Percentiles rank a stretch among this genome's conserved stretches.
Evolutionary conservation across 1,140 invertebrate genomes (phyloP).

Genomic region (Pogonognathellus flavescens): DNA sequence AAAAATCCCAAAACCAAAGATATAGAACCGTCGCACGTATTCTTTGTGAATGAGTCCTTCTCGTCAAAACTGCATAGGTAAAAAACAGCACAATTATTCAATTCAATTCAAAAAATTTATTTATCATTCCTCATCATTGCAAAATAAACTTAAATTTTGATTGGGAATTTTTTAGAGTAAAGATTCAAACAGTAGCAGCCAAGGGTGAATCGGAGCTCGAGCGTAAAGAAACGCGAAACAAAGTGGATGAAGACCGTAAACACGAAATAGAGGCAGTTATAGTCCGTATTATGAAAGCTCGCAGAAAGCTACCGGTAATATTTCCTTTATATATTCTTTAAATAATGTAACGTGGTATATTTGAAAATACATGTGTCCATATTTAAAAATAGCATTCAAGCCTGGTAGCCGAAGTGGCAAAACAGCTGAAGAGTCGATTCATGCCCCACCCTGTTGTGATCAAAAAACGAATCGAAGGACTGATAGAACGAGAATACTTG

Average conservation of each 20-base stretch:
- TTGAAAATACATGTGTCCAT: no score
- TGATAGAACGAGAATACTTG: slow-evolving; percentile 99
- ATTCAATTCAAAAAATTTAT: no score
- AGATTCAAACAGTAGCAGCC: slow-evolving; percentile 94
- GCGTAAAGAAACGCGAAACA: slow-evolving; percentile 95
- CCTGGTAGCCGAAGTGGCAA: slow-evolving; percentile 96
- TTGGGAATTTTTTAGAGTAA: slow-evolving; percentile 78
- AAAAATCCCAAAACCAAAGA: slow-evolving; percentile 96
- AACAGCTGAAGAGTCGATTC: slow-evolving; percentile 96
- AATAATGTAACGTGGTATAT: no score
- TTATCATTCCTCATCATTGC: no score
- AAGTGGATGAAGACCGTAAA: slow-evolving; percentile 99
- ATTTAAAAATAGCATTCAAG: slow-evolving; percentile 82
- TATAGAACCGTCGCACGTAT: slow-evolving; percentile 92
- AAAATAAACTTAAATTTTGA: no score
- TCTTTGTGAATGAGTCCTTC: slow-evolving; percentile 98
- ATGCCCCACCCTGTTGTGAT: slow-evolving; percentile 97
- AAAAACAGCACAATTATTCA: not conserved
- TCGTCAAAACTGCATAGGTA: slow-evolving; percentile 96
- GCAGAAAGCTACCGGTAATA: slow-evolving; percentile 89
- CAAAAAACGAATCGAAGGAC: slow-evolving; percentile 98
- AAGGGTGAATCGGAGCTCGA: slow-evolving; percentile 99
- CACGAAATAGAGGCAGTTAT: slow-evolving; percentile 99
- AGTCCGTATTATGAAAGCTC: slow-evolving; percentile 99
- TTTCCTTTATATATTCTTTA: no score